Conservation (phyloP, 2,888 invertebrate genomes). For the Cylindroiulus punctatus region DNA sequence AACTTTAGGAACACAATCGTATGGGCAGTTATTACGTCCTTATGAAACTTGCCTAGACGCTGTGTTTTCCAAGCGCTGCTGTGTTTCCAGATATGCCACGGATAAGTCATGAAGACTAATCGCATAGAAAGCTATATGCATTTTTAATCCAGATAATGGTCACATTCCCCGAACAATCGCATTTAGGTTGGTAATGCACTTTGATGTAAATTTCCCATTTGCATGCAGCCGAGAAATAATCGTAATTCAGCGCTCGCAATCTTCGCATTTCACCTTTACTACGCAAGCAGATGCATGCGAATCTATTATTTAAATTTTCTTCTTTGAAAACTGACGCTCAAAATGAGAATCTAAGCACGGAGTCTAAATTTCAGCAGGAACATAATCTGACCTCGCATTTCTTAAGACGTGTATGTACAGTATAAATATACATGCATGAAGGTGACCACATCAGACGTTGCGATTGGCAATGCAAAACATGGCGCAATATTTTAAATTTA, state of each 20-base stretch:
- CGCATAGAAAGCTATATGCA: conserved; percentile 19
- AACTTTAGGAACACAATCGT: no score
- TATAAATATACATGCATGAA: background rate
- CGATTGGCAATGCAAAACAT: background rate
- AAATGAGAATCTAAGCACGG: conserved; percentile 22
- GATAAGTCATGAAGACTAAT: conserved; percentile 15
- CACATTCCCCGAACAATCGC: conserved; percentile 28
- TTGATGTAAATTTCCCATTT: conserved; percentile 38
- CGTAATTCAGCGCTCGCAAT: conserved; percentile 19
- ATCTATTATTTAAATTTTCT: conserved; percentile 34
- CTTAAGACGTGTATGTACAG: background rate
- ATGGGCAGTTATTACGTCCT: background rate
- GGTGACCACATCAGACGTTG: background rate
- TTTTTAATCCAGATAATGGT: conserved; percentile 42
- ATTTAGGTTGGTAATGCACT: conserved; percentile 34
- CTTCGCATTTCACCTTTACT: conserved; percentile 28
- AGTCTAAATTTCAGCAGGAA: background rate
- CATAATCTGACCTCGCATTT: conserved; percentile 20
- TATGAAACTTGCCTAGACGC: no score
- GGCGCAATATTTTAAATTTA: background rate
- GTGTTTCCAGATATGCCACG: background rate
- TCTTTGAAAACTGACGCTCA: background rate
- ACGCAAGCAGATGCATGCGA: background rate
- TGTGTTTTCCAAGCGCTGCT: background rate
- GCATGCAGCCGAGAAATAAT: conserved; percentile 7